Percentiles rank a stretch among this genome's conserved stretches.
phyloP scores from a whole-genome alignment of 2,797 vertebrate genomes.

The Babyrousa celebensis region DNA sequence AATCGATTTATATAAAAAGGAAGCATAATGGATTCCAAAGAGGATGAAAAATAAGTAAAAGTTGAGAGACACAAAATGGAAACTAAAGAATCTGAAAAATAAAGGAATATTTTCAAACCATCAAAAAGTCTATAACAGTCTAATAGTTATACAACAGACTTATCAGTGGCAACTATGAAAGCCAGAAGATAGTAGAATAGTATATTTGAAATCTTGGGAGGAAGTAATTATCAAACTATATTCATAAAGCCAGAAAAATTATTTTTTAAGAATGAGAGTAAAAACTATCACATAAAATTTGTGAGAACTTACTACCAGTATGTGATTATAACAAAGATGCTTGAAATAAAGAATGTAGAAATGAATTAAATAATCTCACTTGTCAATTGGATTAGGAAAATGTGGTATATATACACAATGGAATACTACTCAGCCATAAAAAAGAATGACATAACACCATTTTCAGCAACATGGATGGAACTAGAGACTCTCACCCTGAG shows the following conservation, averaged over 20 bases:
- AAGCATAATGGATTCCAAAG: neutral
- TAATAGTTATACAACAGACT: neutral
- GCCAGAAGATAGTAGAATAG: neutral
- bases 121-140: neutral
- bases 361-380: neutral
- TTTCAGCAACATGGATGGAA: no score
- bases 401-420: no score
- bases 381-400: no score
- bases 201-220: neutral
- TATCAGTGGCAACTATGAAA: neutral
- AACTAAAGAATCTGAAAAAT: neutral
- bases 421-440: no score
- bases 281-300: neutral
- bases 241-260: neutral
- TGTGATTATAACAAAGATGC: neutral
- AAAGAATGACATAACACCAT: no score
- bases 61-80: neutral
- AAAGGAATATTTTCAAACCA: neutral
- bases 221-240: neutral
- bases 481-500: no score
- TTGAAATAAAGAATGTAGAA: neutral
- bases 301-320: neutral
- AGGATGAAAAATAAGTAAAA: constrained; percentile 17
- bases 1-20: neutral
- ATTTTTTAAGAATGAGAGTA: constrained; percentile 21